phyloP scores from a whole-genome alignment of 2,113 vertebrate genomes.

The Helogale parvula region DNA sequence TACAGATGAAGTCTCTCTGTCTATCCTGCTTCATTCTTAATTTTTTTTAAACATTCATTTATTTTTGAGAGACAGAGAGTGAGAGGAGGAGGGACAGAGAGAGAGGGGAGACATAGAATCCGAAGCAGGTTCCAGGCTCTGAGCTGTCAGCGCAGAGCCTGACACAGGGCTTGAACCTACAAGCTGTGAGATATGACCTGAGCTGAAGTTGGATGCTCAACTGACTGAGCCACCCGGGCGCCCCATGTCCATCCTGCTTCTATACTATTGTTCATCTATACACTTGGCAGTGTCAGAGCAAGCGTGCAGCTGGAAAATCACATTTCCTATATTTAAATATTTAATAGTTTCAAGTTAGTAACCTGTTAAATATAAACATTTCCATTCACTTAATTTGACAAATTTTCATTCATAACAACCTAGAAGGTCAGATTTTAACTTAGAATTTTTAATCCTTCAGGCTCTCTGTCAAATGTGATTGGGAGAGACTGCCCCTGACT shows the following conservation, averaged over 20 bases:
- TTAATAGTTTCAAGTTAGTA: constrained; percentile 25
- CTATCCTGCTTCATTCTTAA: not conserved
- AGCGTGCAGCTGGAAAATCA: not conserved
- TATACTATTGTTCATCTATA: not conserved
- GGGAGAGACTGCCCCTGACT: not conserved
- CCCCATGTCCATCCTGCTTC: not conserved
- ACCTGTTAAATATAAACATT: not conserved
- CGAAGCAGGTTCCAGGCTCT: no score
- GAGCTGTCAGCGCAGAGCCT: no score
- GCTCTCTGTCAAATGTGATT: not conserved
- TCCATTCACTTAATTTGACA: not conserved
- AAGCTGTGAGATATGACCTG: no score
- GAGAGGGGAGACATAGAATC: no score
- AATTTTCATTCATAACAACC: not conserved
- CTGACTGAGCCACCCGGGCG: no score
- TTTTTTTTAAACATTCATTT: no score
- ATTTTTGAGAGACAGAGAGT: no score
- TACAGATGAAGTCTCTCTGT: not conserved
- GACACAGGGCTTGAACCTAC: no score
- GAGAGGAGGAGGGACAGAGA: no score
- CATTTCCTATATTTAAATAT: not conserved
- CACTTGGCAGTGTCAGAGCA: not conserved
- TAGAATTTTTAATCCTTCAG: not conserved
- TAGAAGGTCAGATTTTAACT: not conserved
- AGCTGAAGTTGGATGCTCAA: no score